Base-by-base conservation (phyloP, 2,888 invertebrate genomes). In the Drosophila melanocephala region DNA sequence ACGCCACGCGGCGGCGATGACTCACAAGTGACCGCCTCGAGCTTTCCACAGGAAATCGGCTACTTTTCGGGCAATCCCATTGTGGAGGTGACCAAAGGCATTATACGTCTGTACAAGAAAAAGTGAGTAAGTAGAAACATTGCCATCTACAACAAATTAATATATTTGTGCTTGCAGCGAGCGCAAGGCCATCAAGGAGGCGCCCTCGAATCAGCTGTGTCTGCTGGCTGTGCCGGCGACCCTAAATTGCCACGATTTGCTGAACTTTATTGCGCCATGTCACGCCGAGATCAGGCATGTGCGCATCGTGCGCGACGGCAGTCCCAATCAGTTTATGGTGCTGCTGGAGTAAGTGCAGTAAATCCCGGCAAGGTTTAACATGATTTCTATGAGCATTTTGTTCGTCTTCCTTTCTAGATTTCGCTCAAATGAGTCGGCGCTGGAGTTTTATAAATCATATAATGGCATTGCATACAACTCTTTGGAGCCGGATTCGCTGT, bases 261-360 rank as follows among this genome's bases (percentile, higher is more conserved):
- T 99, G 39, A 97, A 97, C 28, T 99, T 99, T 93, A 97, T 98
- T 37, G 98, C 98, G 0, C 98, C 99, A 10, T 98, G 98, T 88
- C 97, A 98, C 92, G 95, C 96, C 57, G 97, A 97, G 91, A 97
- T 99, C 44, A 96, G 97, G 71, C 97, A 98, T 92, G 97, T 99
- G 82, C 95, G 98, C 78, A 98, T 99, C 58, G 95, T 99, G 56
- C 95, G 98, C 30, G 97, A 97, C 93, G 98, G 98, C 64, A 96
- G 96, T 28, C 98, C 99, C 0, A 99, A 99, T 94, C 98, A 99
- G 92, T 99, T 99, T 92, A 99, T 99, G 99, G 97, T 98, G 52
- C 94, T 99, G 32, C 94, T 99, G 44, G 98, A 98, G 95, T 99
- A 92, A 94, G 95, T 94, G 50, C 9, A 47, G 2, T 57, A 14